Conservation (phyloP, 2,888 invertebrate genomes). For the Hoplodrina ambigua region DNA sequence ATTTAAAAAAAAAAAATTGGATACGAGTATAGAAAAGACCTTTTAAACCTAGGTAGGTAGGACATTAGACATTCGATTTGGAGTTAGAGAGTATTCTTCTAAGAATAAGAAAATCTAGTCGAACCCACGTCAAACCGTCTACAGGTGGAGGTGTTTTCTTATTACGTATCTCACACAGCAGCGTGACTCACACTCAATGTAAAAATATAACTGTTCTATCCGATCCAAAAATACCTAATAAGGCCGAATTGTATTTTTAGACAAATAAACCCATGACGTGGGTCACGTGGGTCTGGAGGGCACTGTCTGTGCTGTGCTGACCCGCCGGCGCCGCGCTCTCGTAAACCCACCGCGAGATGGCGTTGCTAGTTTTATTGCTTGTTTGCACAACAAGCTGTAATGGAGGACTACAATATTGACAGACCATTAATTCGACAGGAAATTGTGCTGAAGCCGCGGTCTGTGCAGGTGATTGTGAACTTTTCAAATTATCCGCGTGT, state of each 20-base stretch:
- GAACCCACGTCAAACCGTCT: slow-evolving; percentile 45
- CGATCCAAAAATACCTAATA: slow-evolving; percentile 26
- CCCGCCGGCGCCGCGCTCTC: slow-evolving; percentile 75
- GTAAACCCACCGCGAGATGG: slow-evolving; percentile 85
- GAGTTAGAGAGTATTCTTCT: not conserved
- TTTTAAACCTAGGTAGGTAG: too few relatives aligned
- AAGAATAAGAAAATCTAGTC: slow-evolving; percentile 35
- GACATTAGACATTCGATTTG: not conserved
- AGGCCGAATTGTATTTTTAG: slow-evolving; percentile 27
- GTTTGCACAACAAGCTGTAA: slow-evolving; percentile 88
- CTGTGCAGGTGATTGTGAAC: slow-evolving; percentile 88
- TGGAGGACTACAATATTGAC: slow-evolving; percentile 89
- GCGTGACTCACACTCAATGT: not conserved
- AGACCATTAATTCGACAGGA: slow-evolving; percentile 90
- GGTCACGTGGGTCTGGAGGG: slow-evolving; percentile 1
- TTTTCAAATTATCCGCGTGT: slow-evolving; percentile 89
- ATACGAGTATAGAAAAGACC: too few relatives aligned
- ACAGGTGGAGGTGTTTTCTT: slow-evolving; percentile 24
- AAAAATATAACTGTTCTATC: slow-evolving; percentile 27
- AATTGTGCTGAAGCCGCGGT: slow-evolving; percentile 88
- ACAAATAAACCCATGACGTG: slow-evolving; percentile 37
- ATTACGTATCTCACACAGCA: not conserved
- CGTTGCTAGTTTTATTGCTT: slow-evolving; percentile 83
- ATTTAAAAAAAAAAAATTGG: too few relatives aligned
- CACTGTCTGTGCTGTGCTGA: slow-evolving; percentile 41